These are phyloP conservation scores for Blera fallax DNA, from an alignment of 2,888 invertebrate genomes.

Conservation along the genomic window DNA sequence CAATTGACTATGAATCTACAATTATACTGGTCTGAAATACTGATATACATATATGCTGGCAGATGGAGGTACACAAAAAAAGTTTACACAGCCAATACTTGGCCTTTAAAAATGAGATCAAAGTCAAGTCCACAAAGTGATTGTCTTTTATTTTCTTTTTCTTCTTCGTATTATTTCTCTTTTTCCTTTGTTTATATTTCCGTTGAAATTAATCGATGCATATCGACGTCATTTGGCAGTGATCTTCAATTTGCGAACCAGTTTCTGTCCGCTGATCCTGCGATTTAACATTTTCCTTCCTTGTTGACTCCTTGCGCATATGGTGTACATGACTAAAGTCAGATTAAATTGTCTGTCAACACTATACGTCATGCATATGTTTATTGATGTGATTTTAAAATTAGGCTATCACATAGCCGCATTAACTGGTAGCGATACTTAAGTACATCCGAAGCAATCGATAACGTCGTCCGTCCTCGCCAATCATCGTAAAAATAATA, in stretches of 20 bases:
- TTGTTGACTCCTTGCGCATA: constrained; percentile 2
- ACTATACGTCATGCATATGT: too few species aligned
- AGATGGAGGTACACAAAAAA: background rate
- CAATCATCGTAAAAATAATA: constrained; percentile 13
- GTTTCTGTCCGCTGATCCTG: constrained; percentile 32
- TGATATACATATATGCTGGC: background rate
- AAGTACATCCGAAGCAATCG: constrained; percentile 21
- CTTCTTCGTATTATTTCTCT: background rate
- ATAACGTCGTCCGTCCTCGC: constrained; percentile 22
- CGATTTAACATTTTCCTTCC: constrained; percentile 13
- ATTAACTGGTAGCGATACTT: constrained; percentile 55
- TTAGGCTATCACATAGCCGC: constrained; percentile 58
- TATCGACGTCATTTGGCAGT: constrained; percentile 56
- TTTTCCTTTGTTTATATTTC: constrained; percentile 27
- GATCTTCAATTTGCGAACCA: constrained; percentile 46
- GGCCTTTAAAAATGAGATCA: background rate
- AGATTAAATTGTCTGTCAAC: background rate
- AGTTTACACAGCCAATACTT: background rate
- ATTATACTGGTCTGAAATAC: too few species aligned
- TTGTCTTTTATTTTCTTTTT: background rate
- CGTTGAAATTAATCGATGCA: background rate
- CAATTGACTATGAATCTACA: too few species aligned
- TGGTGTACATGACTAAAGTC: background rate
- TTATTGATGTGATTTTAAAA: constrained; percentile 5
- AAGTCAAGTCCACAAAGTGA: constrained; percentile 19